Conservation (phyloP, 2,113 vertebrate genomes). For the Oreochromis niloticus region DNA sequence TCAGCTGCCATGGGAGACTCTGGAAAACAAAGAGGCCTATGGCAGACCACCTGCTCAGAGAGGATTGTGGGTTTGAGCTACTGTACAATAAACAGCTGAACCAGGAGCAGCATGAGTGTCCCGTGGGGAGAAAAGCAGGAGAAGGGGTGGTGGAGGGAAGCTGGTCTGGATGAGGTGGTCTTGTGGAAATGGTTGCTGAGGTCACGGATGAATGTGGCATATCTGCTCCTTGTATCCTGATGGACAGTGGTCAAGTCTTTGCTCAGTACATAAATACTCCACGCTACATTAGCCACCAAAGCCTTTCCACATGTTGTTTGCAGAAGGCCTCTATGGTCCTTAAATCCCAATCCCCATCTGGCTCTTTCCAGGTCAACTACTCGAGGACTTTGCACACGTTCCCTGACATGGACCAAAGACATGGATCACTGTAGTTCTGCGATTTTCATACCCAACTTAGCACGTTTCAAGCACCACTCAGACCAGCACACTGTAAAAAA, state of each 20-base stretch:
- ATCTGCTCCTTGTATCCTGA: conserved; percentile 37
- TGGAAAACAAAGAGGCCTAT: conserved; percentile 47
- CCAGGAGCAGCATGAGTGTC: conserved; percentile 21
- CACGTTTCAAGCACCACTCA: neutral
- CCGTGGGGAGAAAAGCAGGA: neutral
- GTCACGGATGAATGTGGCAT: neutral
- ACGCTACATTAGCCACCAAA: conserved; percentile 72
- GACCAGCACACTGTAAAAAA: conserved; percentile 4
- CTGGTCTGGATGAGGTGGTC: neutral
- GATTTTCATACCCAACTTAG: conserved; percentile 7
- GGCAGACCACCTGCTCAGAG: conserved; percentile 55
- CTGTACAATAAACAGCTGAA: conserved; percentile 63
- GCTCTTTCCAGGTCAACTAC: conserved; percentile 58
- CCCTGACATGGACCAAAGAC: conserved; percentile 33
- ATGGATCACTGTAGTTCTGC: neutral
- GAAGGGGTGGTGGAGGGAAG: neutral
- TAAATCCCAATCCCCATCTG: conserved; percentile 57
- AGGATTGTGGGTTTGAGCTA: conserved; percentile 57
- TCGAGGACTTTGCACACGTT: conserved; percentile 18
- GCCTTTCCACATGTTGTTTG: conserved; percentile 75
- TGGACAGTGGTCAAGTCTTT: conserved; percentile 53
- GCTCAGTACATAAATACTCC: conserved; percentile 68
- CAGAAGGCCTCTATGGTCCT: conserved; percentile 61
- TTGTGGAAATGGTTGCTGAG: neutral
- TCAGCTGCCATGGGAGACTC: conserved; percentile 25